Evolutionary conservation across 2,113 vertebrate species (phyloP).

Genomic region (Platysteira castanea): DNA sequence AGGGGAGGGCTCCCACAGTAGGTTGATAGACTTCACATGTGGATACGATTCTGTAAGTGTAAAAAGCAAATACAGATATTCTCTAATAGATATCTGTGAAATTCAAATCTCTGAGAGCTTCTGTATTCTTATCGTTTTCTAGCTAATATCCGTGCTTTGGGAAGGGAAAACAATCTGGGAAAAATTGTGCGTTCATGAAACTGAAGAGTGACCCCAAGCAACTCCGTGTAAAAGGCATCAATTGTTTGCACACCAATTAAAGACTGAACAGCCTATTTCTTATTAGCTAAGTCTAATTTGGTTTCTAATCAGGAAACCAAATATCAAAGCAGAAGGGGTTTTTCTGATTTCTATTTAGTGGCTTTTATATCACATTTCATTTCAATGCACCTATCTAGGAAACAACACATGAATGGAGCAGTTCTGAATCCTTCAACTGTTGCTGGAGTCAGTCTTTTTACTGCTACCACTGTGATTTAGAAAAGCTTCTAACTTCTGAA

Average conservation of each 20-base stretch:
- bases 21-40: neutral
- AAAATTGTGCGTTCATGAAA: neutral
- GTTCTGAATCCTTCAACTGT: neutral
- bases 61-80: neutral
- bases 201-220: neutral
- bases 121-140: neutral
- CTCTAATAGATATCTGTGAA: neutral
- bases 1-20: neutral
- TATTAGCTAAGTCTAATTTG: conserved; percentile 10
- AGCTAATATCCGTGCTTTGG: neutral
- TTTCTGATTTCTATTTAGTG: neutral
- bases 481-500: neutral
- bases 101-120: rapidly evolving
- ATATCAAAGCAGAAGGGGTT: neutral
- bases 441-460: neutral
- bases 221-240: neutral
- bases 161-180: neutral
- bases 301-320: conserved; percentile 14
- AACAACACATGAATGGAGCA: neutral
- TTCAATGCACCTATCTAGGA: neutral
- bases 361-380: neutral
- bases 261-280: neutral
- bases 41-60: neutral
- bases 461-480: neutral
- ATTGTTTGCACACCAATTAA: conserved; percentile 22